Evolutionary conservation across 2,113 vertebrate species (phyloP), one percentile per base, ranked within the genome.

Genomic region (Prionailurus viverrinus): DNA sequence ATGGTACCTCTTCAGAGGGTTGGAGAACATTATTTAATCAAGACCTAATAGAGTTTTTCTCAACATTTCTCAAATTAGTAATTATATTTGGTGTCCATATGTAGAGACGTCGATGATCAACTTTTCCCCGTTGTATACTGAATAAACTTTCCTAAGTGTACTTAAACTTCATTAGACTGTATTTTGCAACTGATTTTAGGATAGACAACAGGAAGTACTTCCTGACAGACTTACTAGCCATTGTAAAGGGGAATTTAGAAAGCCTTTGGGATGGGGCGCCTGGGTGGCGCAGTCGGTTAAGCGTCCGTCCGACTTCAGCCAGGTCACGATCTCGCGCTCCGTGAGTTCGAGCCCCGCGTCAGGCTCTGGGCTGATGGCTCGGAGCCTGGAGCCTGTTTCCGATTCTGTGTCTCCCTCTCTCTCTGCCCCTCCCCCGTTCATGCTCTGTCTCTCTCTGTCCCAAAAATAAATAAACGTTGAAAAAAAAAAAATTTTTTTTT

Each of bases 11-110:
- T 80, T 71, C 86, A 95, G 86, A 91, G 48, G 31, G 18, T 27
- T 87, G 21, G 82, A 80, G 65, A 73, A 83, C 73, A 73, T 86
- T 92, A 76, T 79, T 94, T 93, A 89, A 83, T 95, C 39, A 84
- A 88, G 53, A 53, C 58, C 85, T 63, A 3, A 53, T 33, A 89
- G 39, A 1, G 71, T 41, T 61, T 61, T 41, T 53, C 23, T 80
- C 51, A 51, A n/a, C 39, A 66, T 73, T 96, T 95, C 82, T 68
- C 74, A 92, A 19, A 41, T 92, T 69, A 91, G 65, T 81, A 76
- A 25, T 83, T 88, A 65, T 63, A 48, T 81, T 95, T 85, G 41
- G 8, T 81, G 27, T 94, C 21, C 7, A 4, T n/a, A 33, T 71
- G 1, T 68, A 85, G 63, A 66, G 23, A 39, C 27, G 45, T 39